Percentiles rank a stretch among this genome's conserved stretches.
phyloP scores from a whole-genome alignment of 1,140 invertebrate genomes.

The Drosophila littoralis region DNA sequence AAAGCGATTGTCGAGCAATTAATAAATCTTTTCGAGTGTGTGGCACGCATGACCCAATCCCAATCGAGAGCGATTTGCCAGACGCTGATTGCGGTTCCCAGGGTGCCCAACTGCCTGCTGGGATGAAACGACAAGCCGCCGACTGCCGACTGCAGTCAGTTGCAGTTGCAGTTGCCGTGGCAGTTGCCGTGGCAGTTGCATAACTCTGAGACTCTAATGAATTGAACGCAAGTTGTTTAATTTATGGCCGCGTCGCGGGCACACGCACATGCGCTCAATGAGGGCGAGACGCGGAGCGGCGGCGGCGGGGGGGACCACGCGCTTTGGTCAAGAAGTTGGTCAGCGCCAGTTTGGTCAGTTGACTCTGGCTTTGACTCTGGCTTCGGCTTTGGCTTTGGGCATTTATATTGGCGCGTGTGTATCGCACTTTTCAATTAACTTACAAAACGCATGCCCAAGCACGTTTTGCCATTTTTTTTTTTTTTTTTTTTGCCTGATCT shows the following conservation, averaged over 20 bases:
- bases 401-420: constrained; percentile 70
- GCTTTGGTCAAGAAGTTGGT: constrained; percentile 46
- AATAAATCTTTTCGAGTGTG: constrained; percentile 65
- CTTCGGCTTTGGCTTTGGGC: constrained; percentile 47
- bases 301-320: constrained; percentile 3
- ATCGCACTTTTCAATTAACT: constrained; percentile 80
- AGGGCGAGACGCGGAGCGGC: neutral
- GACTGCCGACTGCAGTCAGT: constrained; percentile 5
- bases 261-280: constrained; percentile 39
- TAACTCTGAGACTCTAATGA: constrained; percentile 59
- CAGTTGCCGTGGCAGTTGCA: constrained; percentile 48
- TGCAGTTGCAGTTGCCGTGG: constrained; percentile 26
- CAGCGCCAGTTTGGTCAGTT: constrained; percentile 54
- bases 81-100: constrained; percentile 73
- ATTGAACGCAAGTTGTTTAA: constrained; percentile 49
- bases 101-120: constrained; percentile 50
- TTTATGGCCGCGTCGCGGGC: constrained; percentile 37
- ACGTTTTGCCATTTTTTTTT: constrained; percentile 53
- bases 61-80: constrained; percentile 67
- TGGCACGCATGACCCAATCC: constrained; percentile 50
- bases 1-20: constrained; percentile 64
- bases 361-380: constrained; percentile 46
- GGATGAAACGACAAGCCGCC: constrained; percentile 54
- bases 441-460: constrained; percentile 78
- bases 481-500: constrained; percentile 49